phyloP scores from a whole-genome alignment of 1,140 invertebrate genomes.

The Zaprionus camerounensis region DNA sequence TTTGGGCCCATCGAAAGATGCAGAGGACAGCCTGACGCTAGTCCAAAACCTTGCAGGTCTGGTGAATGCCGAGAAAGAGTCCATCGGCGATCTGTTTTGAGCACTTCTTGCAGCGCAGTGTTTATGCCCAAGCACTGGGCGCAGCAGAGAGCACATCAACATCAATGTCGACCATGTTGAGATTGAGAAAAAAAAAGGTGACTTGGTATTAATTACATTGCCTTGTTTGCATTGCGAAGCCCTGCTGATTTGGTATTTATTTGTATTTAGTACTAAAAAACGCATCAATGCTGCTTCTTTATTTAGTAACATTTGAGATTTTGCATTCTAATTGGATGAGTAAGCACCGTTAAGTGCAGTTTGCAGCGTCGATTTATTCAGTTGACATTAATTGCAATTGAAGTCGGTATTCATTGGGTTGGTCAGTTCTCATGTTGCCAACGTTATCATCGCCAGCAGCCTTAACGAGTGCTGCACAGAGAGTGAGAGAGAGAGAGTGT shows the following conservation, averaged over 20 bases:
- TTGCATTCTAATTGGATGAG: not conserved
- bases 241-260: not conserved
- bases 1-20: slow-evolving; percentile 97
- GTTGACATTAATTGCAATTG: slow-evolving; percentile 10
- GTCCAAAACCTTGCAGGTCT: slow-evolving; percentile 98
- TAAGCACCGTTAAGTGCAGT: not conserved
- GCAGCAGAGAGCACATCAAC: slow-evolving; percentile 87
- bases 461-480: not conserved
- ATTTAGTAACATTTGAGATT: not conserved
- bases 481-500: not conserved
- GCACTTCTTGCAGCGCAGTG: slow-evolving; percentile 97
- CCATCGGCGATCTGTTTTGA: slow-evolving; percentile 98
- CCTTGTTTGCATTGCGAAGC: too few relatives aligned
- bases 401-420: slow-evolving; percentile 6
- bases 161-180: slow-evolving; percentile 87
- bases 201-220: too few relatives aligned
- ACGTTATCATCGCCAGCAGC: slow-evolving; percentile 3
- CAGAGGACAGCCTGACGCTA: slow-evolving; percentile 98
- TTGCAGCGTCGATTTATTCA: slow-evolving; percentile 4
- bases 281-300: not conserved
- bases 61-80: slow-evolving; percentile 97
- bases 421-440: slow-evolving; percentile 2
- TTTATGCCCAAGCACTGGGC: slow-evolving; percentile 94
- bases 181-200: not conserved
- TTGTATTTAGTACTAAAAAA: not conserved